Conservation (phyloP, 1,140 invertebrate species). For the Philopotamus ludificatus region DNA sequence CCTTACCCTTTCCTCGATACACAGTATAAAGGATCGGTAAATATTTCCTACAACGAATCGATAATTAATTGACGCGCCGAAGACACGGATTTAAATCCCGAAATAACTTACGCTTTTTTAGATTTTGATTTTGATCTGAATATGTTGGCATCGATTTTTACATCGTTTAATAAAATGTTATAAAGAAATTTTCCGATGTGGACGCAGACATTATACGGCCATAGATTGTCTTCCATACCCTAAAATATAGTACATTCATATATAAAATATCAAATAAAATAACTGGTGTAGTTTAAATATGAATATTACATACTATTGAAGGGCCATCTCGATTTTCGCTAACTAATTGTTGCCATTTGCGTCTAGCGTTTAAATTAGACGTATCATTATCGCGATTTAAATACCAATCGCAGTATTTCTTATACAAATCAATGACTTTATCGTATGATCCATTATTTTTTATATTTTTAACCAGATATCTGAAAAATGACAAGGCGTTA, state of each 20-base stretch:
- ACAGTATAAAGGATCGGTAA: constrained; percentile 81
- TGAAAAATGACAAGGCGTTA: constrained; percentile 44
- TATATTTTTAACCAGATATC: constrained; percentile 67
- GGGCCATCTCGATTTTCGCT: constrained; percentile 58
- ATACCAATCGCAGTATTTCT: constrained; percentile 71
- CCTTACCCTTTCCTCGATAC: constrained; percentile 66
- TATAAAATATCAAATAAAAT: too few relatives aligned
- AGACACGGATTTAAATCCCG: not conserved
- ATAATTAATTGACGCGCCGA: not conserved
- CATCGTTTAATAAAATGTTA: constrained; percentile 80
- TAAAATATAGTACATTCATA: constrained; percentile 41
- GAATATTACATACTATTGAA: constrained; percentile 54
- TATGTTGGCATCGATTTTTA: constrained; percentile 76
- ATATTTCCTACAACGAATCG: constrained; percentile 18
- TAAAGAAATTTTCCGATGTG: constrained; percentile 82
- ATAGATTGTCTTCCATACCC: constrained; percentile 60
- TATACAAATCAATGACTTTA: constrained; percentile 67
- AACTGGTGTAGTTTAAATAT: too few relatives aligned
- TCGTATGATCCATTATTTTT: constrained; percentile 63
- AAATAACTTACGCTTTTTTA: constrained; percentile 54
- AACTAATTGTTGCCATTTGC: constrained; percentile 70
- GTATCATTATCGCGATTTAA: constrained; percentile 50
- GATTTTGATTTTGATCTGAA: constrained; percentile 57
- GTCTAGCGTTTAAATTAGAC: constrained; percentile 62
- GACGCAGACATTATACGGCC: constrained; percentile 63